Conservation (phyloP, 2,113 vertebrate genomes). For the Pheucticus melanocephalus region DNA sequence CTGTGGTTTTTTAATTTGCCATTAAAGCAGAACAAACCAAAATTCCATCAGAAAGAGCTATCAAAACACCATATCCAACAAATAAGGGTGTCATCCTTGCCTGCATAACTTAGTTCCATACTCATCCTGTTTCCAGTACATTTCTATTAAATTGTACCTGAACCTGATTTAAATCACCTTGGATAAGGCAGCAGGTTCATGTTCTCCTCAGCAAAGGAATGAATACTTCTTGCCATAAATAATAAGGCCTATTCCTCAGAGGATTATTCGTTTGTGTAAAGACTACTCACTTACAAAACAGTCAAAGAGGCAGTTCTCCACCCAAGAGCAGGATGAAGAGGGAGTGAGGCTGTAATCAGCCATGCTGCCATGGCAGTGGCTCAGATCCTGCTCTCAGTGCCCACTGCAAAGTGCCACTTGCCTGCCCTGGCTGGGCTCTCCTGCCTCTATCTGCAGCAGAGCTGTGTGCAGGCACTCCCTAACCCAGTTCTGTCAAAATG, state of each 20-base stretch:
- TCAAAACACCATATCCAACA: neutral
- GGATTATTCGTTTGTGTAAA: neutral
- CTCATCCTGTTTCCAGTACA: neutral
- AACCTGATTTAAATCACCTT: neutral
- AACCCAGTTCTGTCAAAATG: slow-evolving; percentile 63
- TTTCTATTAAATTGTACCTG: neutral
- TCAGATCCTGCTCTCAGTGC: neutral
- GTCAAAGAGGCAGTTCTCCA: neutral
- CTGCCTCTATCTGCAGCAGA: neutral
- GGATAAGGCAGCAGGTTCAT: neutral
- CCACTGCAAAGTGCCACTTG: neutral
- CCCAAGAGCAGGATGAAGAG: neutral
- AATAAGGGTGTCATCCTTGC: neutral
- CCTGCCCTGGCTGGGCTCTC: neutral
- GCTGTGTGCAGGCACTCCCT: neutral
- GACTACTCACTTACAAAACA: neutral
- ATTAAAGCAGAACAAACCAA: neutral
- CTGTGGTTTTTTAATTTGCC: neutral
- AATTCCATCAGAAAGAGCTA: neutral
- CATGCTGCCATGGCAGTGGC: neutral
- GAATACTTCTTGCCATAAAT: neutral
- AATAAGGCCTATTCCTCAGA: neutral
- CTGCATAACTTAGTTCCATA: neutral
- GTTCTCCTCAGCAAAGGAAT: neutral
- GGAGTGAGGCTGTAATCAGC: neutral